Evolutionary conservation across 2,888 invertebrate species (phyloP).

Genomic region (Ptilodon capucinus): DNA sequence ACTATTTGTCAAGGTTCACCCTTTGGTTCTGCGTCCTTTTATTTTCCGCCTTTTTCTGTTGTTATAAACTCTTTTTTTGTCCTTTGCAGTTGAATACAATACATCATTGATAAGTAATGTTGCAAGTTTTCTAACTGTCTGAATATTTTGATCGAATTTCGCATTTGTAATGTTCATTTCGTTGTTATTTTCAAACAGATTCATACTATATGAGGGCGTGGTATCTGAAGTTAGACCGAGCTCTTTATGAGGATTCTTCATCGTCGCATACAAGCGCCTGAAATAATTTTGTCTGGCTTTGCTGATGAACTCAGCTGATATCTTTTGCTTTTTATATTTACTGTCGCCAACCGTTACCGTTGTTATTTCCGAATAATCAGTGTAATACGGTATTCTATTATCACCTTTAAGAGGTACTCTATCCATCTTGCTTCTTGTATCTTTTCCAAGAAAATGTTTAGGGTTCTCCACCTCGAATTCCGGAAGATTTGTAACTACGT

Average conservation of each 20-base stretch:
- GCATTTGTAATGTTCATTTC: constrained; percentile 9
- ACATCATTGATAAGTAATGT: constrained; percentile 38
- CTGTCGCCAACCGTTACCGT: constrained; percentile 39
- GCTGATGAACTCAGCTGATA: constrained; percentile 49
- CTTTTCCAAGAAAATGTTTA: constrained; percentile 6
- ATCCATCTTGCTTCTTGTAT: constrained; percentile 12
- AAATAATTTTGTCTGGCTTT: constrained; percentile 65
- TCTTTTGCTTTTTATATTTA: constrained; percentile 34
- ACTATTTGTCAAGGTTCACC: neutral
- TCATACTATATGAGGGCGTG: constrained; percentile 3
- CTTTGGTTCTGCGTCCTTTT: neutral
- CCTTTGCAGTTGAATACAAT: constrained; percentile 9
- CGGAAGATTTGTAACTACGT: constrained; percentile 59
- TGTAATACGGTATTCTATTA: constrained; percentile 2
- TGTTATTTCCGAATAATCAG: constrained; percentile 1
- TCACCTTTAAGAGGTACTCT: constrained; percentile 12
- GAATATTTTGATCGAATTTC: constrained; percentile 38
- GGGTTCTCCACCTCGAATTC: constrained; percentile 43
- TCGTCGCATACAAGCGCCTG: constrained; percentile 42
- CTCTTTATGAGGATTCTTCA: constrained; percentile 25
- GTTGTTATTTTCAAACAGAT: constrained; percentile 7
- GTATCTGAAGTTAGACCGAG: neutral
- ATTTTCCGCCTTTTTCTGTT: constrained; percentile 14
- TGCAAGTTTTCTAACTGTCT: constrained; percentile 55
- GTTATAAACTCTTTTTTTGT: neutral